These are phyloP conservation scores for Toxotes chatareus DNA, from an alignment of 2,113 vertebrate genomes.

Conservation along the genomic window DNA sequence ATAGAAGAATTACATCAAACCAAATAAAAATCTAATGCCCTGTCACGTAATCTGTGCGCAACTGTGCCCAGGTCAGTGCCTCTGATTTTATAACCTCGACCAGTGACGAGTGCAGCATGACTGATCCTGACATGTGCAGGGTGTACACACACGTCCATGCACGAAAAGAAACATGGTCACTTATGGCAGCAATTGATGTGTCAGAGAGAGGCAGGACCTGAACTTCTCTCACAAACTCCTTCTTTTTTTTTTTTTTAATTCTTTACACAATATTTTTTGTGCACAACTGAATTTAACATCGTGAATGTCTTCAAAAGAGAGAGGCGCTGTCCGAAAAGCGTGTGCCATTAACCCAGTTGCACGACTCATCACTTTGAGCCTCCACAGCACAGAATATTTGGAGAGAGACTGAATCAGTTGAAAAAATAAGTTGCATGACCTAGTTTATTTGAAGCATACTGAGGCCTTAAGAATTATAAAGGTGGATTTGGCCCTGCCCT, in stretches of 20 bases:
- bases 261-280: background rate
- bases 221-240: background rate
- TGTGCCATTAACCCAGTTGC: background rate
- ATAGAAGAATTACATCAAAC: too few relatives aligned
- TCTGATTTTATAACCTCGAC: too few relatives aligned
- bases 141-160: too few relatives aligned
- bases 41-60: too few relatives aligned
- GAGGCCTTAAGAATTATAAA: background rate
- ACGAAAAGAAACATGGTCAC: background rate
- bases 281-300: background rate
- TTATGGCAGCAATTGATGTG: background rate
- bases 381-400: background rate
- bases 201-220: background rate
- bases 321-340: background rate
- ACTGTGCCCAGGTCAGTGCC: too few relatives aligned
- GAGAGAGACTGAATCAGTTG: background rate
- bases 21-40: too few relatives aligned
- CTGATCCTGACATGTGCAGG: too few relatives aligned
- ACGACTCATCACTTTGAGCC: background rate
- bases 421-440: background rate
- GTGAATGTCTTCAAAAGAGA: background rate
- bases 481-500: background rate
- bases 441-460: slow-evolving; percentile 4
- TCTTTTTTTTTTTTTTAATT: too few relatives aligned
- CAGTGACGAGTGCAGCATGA: too few relatives aligned